These are phyloP conservation scores for Archips xylosteana DNA, from an alignment of 2,888 invertebrate species.

Conservation along the genomic window DNA sequence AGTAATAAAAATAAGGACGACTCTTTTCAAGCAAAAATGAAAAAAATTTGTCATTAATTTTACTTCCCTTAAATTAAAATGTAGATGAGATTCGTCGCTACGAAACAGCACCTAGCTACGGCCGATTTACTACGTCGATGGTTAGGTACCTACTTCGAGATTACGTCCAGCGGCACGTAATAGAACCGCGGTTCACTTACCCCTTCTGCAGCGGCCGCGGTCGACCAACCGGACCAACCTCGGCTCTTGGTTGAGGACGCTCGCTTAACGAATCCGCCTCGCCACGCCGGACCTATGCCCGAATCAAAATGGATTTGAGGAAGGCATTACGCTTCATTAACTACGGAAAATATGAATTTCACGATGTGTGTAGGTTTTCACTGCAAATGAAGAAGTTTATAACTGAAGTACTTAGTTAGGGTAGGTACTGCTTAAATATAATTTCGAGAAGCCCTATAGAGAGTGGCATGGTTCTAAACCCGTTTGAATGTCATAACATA, in stretches of 20 bases:
- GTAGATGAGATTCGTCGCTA: conserved; percentile 53
- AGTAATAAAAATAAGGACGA: too few species aligned
- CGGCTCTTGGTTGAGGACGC: conserved; percentile 56
- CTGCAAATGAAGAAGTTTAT: too few species aligned
- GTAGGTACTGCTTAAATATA: too few species aligned
- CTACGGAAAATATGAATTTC: neutral
- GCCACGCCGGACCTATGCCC: conserved; percentile 60
- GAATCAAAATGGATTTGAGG: conserved; percentile 54
- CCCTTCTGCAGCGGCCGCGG: conserved; percentile 49
- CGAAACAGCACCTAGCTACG: conserved; percentile 61
- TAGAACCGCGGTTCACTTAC: conserved; percentile 67
- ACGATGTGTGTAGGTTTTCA: too few species aligned
- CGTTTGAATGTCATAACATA: too few species aligned
- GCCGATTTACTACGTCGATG: conserved; percentile 71
- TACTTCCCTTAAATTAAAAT: too few species aligned
- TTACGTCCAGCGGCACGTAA: conserved; percentile 73
- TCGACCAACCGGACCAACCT: conserved; percentile 32
- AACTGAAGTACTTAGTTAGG: too few species aligned
- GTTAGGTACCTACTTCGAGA: conserved; percentile 63
- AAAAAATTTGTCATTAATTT: too few species aligned
- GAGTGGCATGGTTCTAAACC: too few species aligned
- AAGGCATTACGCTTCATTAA: conserved; percentile 52
- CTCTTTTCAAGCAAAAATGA: too few species aligned
- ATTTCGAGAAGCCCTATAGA: too few species aligned
- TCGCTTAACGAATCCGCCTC: conserved; percentile 70